Base-by-base conservation (phyloP, 2,888 invertebrate species). In the Epistrophe grossulariae region DNA sequence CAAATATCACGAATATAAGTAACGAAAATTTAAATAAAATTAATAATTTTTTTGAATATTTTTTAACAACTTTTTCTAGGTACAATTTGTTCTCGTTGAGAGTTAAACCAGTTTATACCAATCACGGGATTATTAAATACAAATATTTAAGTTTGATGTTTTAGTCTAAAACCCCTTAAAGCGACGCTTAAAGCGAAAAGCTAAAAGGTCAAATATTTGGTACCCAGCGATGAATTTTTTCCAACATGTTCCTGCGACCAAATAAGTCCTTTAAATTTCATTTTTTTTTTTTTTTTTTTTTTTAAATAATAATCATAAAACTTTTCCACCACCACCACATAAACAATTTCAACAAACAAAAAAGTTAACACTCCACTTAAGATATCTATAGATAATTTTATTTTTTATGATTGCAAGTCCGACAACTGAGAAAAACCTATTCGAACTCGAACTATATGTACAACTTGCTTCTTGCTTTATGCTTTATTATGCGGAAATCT, bases 401-500 rank as follows among this genome's bases (percentile, higher is more conserved):
- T 60, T 60, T 24, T 60, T 62, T 15, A 15, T 62, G 62, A 40
- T 62, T 24, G 8, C 60, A 40, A 10, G 38, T 62, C 40, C 24
- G 15, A 4, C 55, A 55, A 31, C 28, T 24, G 8, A 55, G 31
- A 31, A 55, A 55, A 55, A 55, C 55, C 28, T 55, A 19, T 62
- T 43, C 19, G 8, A 62, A 24, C 24, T 19, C 24, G 24, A 24
- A 24, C 24, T 24, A 24, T 24, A 24, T 24, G 24, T 10, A n/a
- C n/a, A 48, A 48, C 31, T 48, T 48, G 28, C 24, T 3, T 24
- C 17, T 45, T 48, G 31, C 13, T 19, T 38, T 31, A 24, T 35
- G 28, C 7, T 35, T 48, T 35, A 48, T 66, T 48, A 66, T 66
- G 66, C 66, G 66, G 66, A 66, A 66, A 66, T 66, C 66, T 48